A percentile compares a stretch with the other conserved stretches of the same genome.
These are phyloP conservation scores for Leptonema lineaticorne DNA, from an alignment of 1,140 invertebrate species.

Conservation along the genomic window DNA sequence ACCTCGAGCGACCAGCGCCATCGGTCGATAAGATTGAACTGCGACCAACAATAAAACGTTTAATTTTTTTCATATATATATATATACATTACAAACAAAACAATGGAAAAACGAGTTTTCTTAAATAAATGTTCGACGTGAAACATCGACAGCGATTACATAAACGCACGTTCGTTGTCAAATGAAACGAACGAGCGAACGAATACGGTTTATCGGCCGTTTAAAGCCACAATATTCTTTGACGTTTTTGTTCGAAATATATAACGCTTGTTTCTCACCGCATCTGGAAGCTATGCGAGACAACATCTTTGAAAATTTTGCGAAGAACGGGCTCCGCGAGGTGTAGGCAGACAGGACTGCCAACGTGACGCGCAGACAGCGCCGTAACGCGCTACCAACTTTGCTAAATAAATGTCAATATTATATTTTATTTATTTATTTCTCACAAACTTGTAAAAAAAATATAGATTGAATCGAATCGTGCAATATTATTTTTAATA, in stretches of 20 bases:
- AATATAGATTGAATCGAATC: too few relatives aligned
- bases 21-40: constrained; percentile 34
- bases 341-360: constrained; percentile 12
- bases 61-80: too few relatives aligned
- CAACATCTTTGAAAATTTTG: constrained; percentile 49
- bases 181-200: too few relatives aligned
- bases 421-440: too few relatives aligned
- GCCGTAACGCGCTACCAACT: not conserved
- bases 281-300: constrained; percentile 55
- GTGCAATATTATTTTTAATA: too few relatives aligned
- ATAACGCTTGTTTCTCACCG: constrained; percentile 51
- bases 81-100: too few relatives aligned
- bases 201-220: too few relatives aligned
- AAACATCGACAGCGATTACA: not conserved
- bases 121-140: not conserved
- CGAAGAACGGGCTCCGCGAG: constrained; percentile 8
- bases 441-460: too few relatives aligned
- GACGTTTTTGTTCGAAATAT: too few relatives aligned
- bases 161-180: not conserved
- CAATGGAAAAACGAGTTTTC: not conserved
- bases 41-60: constrained; percentile 7
- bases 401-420: too few relatives aligned
- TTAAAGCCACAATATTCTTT: too few relatives aligned
- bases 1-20: constrained; percentile 20
- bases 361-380: constrained; percentile 2